Evolutionary conservation across 2,888 invertebrate species (phyloP), one percentile per base, ranked within the genome.

Genomic region (Phengaris alcon): DNA sequence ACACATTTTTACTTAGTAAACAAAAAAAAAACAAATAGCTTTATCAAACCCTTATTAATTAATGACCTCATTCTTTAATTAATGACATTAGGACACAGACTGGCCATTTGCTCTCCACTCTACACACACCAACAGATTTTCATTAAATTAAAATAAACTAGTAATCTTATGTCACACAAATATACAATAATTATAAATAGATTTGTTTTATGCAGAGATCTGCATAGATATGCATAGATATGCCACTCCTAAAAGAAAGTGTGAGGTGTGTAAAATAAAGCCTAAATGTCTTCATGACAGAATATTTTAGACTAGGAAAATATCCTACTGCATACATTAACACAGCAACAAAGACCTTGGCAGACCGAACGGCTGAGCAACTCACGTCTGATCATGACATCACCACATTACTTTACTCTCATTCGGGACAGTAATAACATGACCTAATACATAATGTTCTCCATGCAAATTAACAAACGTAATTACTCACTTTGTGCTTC

Each of bases 401-500:
- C 85, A 85, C 81, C 52, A 72, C 52, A 73, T 54, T 55, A 68
- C 68, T 12, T 59, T 52, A 54, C 12, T 74, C 35, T 68, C 59
- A 52, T 52, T 69, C 52, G 7, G 72, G 72, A 13, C 52, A 12
- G 52, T 54, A 44, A 35, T 54, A 72, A 72, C 44, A 51, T 74
- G 48, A 64, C 13, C 51, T 74, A 35, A 44, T 64, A 44, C 64
- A 10, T 74, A 54, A 15, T 48, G n/a, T 44, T 48, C 48, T 55
- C 59, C 64, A 74, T 64, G 74, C 51, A 74, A 48, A 69, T 13
- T 69, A 69, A 13, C 52, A 3, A 12, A 44, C 44, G 69, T 70
- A 69, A 75, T 74, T 79, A 88, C 89, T 89, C 83, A 89, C 89
- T 87, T 85, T 88, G 88, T 79, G 88, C 88, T 82, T 84, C 83